Evolutionary conservation across 37 sponge, comb jelly and placozoan species (phyloP).

Genomic region (Oscarella lobularis): DNA sequence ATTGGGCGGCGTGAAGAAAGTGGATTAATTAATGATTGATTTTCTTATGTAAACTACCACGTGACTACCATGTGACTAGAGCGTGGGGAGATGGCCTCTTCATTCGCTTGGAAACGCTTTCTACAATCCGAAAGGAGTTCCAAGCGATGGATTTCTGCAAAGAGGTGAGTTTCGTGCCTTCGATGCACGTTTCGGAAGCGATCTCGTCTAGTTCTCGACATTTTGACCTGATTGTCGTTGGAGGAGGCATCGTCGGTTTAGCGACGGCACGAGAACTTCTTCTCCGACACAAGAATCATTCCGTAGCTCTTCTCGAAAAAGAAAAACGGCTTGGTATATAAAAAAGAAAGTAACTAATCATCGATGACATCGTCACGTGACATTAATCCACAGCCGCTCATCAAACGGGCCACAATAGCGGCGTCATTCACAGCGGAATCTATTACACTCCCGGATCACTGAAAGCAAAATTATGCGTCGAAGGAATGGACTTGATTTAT

Average conservation of each 20-base stretch:
- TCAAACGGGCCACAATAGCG: constrained; percentile 96
- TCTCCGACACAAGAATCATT: constrained; percentile 41
- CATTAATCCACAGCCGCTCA: constrained; percentile 37
- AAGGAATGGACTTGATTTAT: constrained; percentile 66
- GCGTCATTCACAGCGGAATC: constrained; percentile 92
- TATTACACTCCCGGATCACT: constrained; percentile 92
- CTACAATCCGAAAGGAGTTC: too few relatives aligned
- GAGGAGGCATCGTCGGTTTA: constrained; percentile 93
- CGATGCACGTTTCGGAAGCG: too few relatives aligned
- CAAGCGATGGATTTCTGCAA: too few relatives aligned
- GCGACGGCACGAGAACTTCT: constrained; percentile 77
- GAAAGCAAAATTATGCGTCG: constrained; percentile 92
- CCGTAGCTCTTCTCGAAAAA: constrained; percentile 75
- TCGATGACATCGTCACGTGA: not conserved
- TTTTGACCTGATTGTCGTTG: constrained; percentile 76
- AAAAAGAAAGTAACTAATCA: too few relatives aligned
- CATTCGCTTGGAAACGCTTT: too few relatives aligned
- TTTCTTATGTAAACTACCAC: too few relatives aligned
- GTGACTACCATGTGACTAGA: too few relatives aligned
- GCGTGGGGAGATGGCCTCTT: too few relatives aligned
- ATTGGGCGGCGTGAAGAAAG: too few relatives aligned
- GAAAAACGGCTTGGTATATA: constrained; percentile 60
- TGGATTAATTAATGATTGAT: too few relatives aligned
- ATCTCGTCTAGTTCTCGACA: too few relatives aligned
- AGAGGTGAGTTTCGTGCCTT: too few relatives aligned